phyloP scores from a whole-genome alignment of 2,888 invertebrate species.

The Acronicta alni region DNA sequence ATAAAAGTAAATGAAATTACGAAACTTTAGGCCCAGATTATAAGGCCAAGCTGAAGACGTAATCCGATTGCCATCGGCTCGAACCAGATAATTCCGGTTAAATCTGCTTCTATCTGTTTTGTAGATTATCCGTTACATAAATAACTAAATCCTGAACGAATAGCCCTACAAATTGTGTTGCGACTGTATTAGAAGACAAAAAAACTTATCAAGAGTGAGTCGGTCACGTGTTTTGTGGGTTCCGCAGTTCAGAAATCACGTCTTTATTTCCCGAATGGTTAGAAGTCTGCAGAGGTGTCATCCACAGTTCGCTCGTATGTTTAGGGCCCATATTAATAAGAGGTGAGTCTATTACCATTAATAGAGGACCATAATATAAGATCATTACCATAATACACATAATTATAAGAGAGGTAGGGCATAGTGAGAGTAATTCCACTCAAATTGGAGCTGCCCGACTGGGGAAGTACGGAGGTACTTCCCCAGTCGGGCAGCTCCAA shows the following conservation, averaged over 20 bases:
- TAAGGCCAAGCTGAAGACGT: slow-evolving; percentile 9
- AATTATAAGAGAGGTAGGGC: no score
- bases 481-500: no score
- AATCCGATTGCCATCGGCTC: slow-evolving; percentile 22
- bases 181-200: slow-evolving; percentile 25
- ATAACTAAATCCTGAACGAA: slow-evolving; percentile 22
- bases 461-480: no score
- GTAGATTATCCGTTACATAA: slow-evolving; percentile 23
- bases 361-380: no score
- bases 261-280: no score
- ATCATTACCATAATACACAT: no score
- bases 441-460: no score
- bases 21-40: slow-evolving; percentile 9
- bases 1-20: background rate
- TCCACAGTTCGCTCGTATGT: no score
- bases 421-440: no score
- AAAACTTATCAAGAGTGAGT: slow-evolving; percentile 8
- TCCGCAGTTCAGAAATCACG: slow-evolving; percentile 7
- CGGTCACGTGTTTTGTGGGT: slow-evolving; percentile 5
- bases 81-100: slow-evolving; percentile 16
- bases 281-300: no score
- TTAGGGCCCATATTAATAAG: no score
- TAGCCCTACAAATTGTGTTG: slow-evolving; percentile 24
- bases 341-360: no score
- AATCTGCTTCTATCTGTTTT: slow-evolving; percentile 19